These are phyloP conservation scores for Trissoscelio sp. DNA, from an alignment of 2,888 invertebrate genomes.

Conservation along the genomic window DNA sequence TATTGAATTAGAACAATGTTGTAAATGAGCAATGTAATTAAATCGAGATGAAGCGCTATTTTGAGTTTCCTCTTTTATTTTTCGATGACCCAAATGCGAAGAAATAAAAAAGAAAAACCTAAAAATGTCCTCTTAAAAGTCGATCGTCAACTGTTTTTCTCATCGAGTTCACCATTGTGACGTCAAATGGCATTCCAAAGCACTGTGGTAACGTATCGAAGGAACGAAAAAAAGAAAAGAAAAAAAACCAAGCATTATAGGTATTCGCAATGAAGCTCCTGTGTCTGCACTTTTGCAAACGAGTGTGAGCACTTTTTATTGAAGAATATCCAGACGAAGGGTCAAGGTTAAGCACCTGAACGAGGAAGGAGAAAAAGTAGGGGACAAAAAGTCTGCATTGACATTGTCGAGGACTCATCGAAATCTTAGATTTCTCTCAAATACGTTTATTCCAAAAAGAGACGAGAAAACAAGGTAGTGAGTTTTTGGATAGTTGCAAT, in stretches of 20 bases:
- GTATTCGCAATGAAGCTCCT: constrained; percentile 40
- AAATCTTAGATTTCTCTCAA: constrained; percentile 61
- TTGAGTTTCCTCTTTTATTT: too few relatives aligned
- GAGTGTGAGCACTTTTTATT: constrained; percentile 51
- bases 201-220: neutral
- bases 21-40: too few relatives aligned
- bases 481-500: constrained; percentile 39
- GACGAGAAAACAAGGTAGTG: constrained; percentile 59
- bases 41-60: too few relatives aligned
- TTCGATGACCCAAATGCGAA: neutral
- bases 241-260: constrained; percentile 15
- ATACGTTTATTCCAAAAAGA: constrained; percentile 60
- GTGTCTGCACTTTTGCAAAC: constrained; percentile 35
- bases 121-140: neutral
- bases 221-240: neutral
- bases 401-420: constrained; percentile 19
- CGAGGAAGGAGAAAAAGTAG: neutral
- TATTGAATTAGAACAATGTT: too few relatives aligned
- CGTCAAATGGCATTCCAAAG: neutral
- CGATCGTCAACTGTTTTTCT: constrained; percentile 6
- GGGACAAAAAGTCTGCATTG: constrained; percentile 12
- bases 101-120: neutral
- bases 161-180: neutral
- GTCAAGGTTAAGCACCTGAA: constrained; percentile 47
- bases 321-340: constrained; percentile 35